Percentiles rank a stretch among this genome's conserved stretches.
Evolutionary conservation across 2,797 vertebrate genomes (phyloP).

Genomic region (Fringilla coelebs): DNA sequence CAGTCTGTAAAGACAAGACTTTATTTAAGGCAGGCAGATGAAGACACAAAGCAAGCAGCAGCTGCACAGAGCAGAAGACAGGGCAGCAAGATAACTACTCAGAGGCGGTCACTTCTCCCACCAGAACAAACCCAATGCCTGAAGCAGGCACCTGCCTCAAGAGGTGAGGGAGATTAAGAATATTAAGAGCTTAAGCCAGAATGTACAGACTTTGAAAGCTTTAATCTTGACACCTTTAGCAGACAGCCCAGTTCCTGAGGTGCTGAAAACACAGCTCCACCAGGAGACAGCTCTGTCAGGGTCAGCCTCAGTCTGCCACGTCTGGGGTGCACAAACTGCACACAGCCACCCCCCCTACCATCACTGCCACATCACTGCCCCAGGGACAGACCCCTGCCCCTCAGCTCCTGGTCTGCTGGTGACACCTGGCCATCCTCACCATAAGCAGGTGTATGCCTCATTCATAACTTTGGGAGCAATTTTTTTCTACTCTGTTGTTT

Average conservation of each 20-base stretch:
- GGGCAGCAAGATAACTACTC: neutral
- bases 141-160: neutral
- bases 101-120: neutral
- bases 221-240: neutral
- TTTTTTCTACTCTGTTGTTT: neutral
- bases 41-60: neutral
- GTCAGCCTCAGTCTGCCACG: neutral
- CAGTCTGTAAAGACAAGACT: neutral
- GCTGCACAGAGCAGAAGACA: neutral
- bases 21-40: rapidly evolving
- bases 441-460: neutral
- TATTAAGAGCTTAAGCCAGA: neutral
- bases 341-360: neutral
- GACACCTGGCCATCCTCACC: neutral
- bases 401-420: neutral
- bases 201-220: neutral
- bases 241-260: neutral
- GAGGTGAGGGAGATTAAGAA: neutral
- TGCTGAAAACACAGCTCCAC: neutral
- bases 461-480: neutral
- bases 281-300: neutral
- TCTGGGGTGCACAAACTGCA: neutral
- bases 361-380: neutral
- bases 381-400: neutral
- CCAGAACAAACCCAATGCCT: neutral